phyloP scores from a whole-genome alignment of 2,797 vertebrate species.

The Periparus ater region DNA sequence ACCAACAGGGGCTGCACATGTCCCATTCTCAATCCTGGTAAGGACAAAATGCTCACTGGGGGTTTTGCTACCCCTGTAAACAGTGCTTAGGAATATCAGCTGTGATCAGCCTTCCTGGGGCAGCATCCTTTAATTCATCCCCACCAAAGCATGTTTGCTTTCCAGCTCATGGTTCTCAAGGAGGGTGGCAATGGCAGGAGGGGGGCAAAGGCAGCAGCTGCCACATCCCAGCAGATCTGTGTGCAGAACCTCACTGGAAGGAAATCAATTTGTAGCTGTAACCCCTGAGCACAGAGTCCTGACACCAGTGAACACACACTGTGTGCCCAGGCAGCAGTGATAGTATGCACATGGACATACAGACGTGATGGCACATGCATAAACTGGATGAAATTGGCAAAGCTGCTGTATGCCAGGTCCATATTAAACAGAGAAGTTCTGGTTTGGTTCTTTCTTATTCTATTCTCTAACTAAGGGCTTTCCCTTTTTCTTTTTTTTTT shows the following conservation, averaged over 20 bases:
- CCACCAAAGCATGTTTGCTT: not conserved
- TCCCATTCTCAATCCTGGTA: conserved; percentile 90
- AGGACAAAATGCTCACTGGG: not conserved
- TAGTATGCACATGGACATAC: not conserved
- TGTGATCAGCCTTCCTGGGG: not conserved
- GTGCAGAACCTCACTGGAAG: not conserved
- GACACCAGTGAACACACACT: not conserved
- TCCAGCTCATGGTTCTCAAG: not conserved
- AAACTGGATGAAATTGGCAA: not conserved
- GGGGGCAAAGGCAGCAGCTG: not conserved
- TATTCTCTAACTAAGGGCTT: not conserved
- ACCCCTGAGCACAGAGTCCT: not conserved
- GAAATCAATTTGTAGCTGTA: not conserved
- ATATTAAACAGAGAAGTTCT: not conserved
- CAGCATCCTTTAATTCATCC: not conserved
- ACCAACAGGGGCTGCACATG: conserved; percentile 91
- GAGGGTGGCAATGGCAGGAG: not conserved
- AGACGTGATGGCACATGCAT: not conserved
- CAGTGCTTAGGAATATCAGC: not conserved
- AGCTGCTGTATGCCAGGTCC: not conserved
- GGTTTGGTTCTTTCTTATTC: not conserved
- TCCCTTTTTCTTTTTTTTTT: accelerated
- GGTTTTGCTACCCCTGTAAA: not conserved
- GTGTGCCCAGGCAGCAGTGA: not conserved
- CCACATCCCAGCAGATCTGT: not conserved